phyloP scores from a whole-genome alignment of 2,113 vertebrate genomes.

The Ibidorhyncha struthersii region DNA sequence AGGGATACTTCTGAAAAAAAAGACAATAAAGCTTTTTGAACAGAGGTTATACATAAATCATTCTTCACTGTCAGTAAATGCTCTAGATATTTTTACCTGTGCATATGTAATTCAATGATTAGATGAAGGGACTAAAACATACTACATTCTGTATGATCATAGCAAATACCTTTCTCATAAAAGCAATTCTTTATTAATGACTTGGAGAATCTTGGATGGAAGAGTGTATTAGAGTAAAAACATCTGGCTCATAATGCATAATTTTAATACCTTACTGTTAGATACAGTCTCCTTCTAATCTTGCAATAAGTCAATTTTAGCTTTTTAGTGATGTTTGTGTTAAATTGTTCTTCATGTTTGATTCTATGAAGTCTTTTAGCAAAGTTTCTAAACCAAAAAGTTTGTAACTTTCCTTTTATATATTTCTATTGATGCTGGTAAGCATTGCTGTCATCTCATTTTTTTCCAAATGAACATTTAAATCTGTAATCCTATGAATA shows the following conservation, averaged over 20 bases:
- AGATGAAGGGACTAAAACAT: neutral
- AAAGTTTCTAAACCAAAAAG: neutral
- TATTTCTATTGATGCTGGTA: neutral
- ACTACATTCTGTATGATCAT: neutral
- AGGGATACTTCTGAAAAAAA: neutral
- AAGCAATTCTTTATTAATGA: neutral
- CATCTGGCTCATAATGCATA: neutral
- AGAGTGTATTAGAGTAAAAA: neutral
- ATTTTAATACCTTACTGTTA: neutral
- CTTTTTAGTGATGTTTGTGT: neutral
- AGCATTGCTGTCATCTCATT: neutral
- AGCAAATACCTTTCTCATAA: neutral
- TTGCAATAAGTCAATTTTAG: neutral
- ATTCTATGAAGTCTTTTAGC: neutral
- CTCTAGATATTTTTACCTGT: neutral
- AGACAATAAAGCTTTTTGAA: neutral
- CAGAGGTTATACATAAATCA: neutral
- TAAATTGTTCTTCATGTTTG: neutral
- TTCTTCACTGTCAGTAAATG: neutral
- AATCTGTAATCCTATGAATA: neutral
- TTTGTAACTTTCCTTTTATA: neutral
- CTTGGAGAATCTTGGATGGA: neutral
- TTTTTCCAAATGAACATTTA: neutral
- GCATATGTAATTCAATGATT: neutral
- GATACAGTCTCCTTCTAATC: neutral